A percentile compares a stretch with the other conserved stretches of the same genome.
Evolutionary conservation across 2,888 invertebrate species (phyloP).

Genomic region (Chironomus tentans): DNA sequence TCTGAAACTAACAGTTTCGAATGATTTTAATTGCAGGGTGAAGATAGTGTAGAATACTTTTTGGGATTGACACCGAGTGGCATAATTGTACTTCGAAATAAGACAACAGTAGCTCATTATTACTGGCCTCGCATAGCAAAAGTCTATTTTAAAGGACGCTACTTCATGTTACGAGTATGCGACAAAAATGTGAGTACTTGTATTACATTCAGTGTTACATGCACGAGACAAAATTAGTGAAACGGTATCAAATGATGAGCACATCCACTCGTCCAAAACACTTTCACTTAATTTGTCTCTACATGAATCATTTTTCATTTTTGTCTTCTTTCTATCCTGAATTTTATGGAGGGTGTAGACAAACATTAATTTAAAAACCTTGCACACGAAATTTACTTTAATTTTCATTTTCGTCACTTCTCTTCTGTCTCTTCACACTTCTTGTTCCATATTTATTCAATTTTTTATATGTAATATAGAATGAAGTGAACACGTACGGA

Average conservation of each 20-base stretch:
- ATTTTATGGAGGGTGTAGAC: conserved; percentile 1
- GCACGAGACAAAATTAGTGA: not conserved
- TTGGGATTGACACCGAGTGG: conserved; percentile 93
- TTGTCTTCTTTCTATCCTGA: not conserved
- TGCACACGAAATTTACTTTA: conserved; percentile 15
- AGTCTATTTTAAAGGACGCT: conserved; percentile 91
- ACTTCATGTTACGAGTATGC: conserved; percentile 91
- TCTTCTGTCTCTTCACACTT: not conserved
- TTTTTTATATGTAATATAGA: conserved; percentile 46
- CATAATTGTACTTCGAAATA: conserved; percentile 86
- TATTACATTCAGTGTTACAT: no score
- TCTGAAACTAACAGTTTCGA: conserved; percentile 18
- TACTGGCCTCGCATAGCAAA: conserved; percentile 97
- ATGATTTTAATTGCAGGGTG: conserved; percentile 55
- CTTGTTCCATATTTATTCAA: not conserved
- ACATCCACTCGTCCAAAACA: not conserved
- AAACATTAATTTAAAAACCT: conserved; percentile 2
- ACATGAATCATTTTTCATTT: not conserved
- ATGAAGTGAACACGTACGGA: conserved; percentile 91
- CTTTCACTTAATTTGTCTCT: not conserved
- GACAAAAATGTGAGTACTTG: conserved; percentile 81
- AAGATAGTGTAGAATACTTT: conserved; percentile 94
- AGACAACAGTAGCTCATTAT: conserved; percentile 94
- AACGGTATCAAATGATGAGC: not conserved
- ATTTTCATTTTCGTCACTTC: conserved; percentile 21